Percentiles rank a stretch among this genome's conserved stretches.
Conservation (phyloP, 2,797 vertebrate species). For the Psittacula derbiana region DNA sequence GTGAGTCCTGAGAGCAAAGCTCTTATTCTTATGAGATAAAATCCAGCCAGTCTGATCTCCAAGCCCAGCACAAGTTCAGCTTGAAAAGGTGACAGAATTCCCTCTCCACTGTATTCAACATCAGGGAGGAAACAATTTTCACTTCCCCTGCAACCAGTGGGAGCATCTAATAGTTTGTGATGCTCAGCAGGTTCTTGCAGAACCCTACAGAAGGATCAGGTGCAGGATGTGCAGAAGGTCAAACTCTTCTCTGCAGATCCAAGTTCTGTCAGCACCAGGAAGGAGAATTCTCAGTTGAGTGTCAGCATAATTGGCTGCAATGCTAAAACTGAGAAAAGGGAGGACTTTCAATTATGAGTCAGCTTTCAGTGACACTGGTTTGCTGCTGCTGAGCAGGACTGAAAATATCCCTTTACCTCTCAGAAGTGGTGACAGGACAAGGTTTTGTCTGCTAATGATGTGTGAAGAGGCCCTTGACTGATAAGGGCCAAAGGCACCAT, state of each 20-base stretch:
- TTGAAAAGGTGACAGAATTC: neutral
- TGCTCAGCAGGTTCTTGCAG: neutral
- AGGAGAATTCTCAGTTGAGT: neutral
- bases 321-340: neutral
- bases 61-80: neutral
- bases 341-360: neutral
- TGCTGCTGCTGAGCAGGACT: neutral
- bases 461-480: neutral
- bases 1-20: slow-evolving; percentile 67
- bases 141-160: neutral
- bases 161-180: neutral
- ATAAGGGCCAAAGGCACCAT: neutral
- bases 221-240: neutral
- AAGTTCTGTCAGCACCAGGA: neutral
- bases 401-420: neutral
- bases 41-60: neutral
- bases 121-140: neutral
- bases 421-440: neutral
- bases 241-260: neutral
- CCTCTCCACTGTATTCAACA: neutral
- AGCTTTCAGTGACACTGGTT: neutral
- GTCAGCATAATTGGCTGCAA: neutral
- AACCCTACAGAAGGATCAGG: neutral
- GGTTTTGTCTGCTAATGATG: neutral
- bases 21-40: neutral